Conservation (phyloP, 2,797 vertebrate species). For the Oceanodroma leucorhoa region DNA sequence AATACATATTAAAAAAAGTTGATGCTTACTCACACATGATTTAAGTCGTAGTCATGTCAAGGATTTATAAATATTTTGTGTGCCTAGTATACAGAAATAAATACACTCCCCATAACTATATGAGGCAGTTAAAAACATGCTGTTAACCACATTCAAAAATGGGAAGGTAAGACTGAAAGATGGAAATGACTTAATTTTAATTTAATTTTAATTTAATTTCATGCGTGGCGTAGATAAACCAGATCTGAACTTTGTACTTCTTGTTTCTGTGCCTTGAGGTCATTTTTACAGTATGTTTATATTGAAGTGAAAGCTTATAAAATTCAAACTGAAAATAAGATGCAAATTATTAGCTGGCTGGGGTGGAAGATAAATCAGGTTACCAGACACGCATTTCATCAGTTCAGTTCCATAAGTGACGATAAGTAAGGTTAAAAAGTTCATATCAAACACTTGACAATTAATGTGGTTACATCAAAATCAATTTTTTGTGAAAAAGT, state of each 20-base stretch:
- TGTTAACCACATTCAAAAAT: neutral
- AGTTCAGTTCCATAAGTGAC: neutral
- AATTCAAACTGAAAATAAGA: neutral
- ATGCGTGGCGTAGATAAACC: neutral
- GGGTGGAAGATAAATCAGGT: neutral
- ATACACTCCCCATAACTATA: neutral
- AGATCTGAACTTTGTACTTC: neutral
- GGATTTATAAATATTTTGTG: neutral
- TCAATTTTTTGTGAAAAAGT: neutral
- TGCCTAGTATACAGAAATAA: neutral
- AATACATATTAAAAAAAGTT: neutral
- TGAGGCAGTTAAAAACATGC: neutral
- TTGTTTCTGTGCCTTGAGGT: neutral
- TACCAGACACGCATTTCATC: neutral
- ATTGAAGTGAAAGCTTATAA: neutral
- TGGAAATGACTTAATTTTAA: neutral
- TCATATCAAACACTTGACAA: neutral
- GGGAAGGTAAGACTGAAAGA: neutral
- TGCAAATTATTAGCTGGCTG: neutral
- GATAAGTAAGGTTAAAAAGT: neutral
- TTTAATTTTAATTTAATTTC: neutral
- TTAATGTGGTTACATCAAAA: neutral
- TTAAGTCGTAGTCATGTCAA: neutral
- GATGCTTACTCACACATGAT: neutral
- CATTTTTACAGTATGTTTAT: neutral